A percentile compares a stretch with the other conserved stretches of the same genome.
Conservation (phyloP, 2,888 invertebrate genomes). For the Erannis defoliaria region DNA sequence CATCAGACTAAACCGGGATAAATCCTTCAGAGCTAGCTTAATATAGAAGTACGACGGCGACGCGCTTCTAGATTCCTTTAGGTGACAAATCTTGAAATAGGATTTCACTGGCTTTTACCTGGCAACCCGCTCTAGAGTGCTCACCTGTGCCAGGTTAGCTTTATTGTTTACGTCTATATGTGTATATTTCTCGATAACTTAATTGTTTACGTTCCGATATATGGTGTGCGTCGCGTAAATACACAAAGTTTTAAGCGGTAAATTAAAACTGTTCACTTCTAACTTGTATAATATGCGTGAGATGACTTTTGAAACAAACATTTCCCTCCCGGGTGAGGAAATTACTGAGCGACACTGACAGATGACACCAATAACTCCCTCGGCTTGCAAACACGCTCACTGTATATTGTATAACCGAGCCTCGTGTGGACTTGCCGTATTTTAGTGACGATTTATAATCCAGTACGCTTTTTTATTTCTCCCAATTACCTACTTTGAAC, state of each 20-base stretch:
- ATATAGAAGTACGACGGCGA: constrained; percentile 28
- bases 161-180: constrained; percentile 35
- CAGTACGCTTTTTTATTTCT: constrained; percentile 39
- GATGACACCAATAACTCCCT: constrained; percentile 78
- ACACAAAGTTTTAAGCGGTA: constrained; percentile 29
- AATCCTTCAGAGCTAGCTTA: constrained; percentile 32
- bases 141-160: constrained; percentile 51
- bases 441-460: constrained; percentile 55
- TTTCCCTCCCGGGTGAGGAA: constrained; percentile 71
- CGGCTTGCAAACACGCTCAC: constrained; percentile 64
- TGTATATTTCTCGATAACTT: constrained; percentile 32
- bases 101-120: constrained; percentile 45
- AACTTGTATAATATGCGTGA: constrained; percentile 66
- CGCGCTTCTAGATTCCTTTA: constrained; percentile 28
- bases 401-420: constrained; percentile 64
- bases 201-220: constrained; percentile 31
- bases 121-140: constrained; percentile 27
- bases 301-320: constrained; percentile 76
- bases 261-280: constrained; percentile 52
- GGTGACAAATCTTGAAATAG: constrained; percentile 39
- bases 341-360: constrained; percentile 80
- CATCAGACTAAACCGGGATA: constrained; percentile 28
- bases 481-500: constrained; percentile 41
- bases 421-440: constrained; percentile 56
- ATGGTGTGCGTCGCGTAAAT: constrained; percentile 12